Evolutionary conservation across 2,888 invertebrate species (phyloP).

Genomic region (Cephus pulcher): DNA sequence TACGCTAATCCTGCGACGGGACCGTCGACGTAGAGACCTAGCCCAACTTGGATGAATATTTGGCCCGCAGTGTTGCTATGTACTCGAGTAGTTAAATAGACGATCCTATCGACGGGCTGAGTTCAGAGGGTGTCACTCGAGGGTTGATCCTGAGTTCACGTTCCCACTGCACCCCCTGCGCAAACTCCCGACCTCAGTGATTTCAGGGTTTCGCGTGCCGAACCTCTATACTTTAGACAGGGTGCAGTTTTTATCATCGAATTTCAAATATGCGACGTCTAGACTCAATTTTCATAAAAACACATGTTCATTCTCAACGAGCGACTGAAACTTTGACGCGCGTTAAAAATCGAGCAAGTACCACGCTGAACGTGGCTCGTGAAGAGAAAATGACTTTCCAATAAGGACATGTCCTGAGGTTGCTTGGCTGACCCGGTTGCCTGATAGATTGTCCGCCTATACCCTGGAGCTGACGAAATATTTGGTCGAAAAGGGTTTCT

Average conservation of each 20-base stretch:
- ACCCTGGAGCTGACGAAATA: slow-evolving; percentile 17
- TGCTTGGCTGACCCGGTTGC: slow-evolving; percentile 2
- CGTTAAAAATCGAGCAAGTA: slow-evolving; percentile 40
- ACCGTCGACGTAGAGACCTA: background rate
- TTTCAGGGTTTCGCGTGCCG: background rate
- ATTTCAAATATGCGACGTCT: slow-evolving; percentile 23
- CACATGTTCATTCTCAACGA: slow-evolving; percentile 10
- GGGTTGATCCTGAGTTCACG: background rate
- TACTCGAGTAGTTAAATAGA: background rate
- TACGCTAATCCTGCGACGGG: no score
- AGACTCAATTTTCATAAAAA: slow-evolving; percentile 20
- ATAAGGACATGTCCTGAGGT: slow-evolving; percentile 32
- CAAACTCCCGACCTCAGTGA: background rate
- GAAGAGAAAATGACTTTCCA: slow-evolving; percentile 47
- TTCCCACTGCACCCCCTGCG: background rate
- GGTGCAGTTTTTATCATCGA: slow-evolving; percentile 29
- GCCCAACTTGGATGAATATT: background rate
- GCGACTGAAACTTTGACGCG: slow-evolving; percentile 4
- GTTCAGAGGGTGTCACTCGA: background rate
- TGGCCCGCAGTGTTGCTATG: background rate
- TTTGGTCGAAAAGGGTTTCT: slow-evolving; percentile 10
- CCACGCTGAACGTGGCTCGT: slow-evolving; percentile 29
- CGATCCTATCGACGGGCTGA: background rate
- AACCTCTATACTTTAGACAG: slow-evolving; percentile 1
- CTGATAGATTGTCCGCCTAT: background rate